Base-by-base conservation (phyloP, 2,797 vertebrate species). In the Acestrorhynchus altus region DNA sequence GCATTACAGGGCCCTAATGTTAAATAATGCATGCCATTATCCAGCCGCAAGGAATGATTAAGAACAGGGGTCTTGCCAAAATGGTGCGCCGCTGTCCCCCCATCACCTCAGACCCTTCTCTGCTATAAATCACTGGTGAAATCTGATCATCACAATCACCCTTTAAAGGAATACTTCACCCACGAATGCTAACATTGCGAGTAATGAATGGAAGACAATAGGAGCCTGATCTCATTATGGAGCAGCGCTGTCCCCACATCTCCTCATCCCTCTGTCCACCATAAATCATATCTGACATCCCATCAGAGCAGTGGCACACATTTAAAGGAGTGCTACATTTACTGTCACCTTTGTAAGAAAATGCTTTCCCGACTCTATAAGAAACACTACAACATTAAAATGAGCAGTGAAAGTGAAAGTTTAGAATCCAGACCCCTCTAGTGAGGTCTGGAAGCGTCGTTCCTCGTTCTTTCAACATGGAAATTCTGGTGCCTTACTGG, bases 21-120 rank as follows among this genome's bases (percentile, higher is more conserved):
- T 86, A 81, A 85, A 86, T 85, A 86, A 86, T 86, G 80, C 85
- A 86, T 82, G 80, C 77, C 67, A 76, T 85, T 85, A 83, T 76
- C 81, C 74, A 77, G 82, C 76, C 75, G 70, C 40, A 8, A 81
- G 81, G 80, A 82, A 81, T 85, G 80, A 86, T 85, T 86, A 82
- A 76, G 78, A 81, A 72, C 61, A 61, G 15, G 63, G 74, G 73
- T 74, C 70, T 73, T 51, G 75, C 76, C 78, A 76, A 80, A 74
- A 80, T 71, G 68, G 77, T 73, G 76, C 46, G 61, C 46, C 52
- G 72, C 61, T 79, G 71, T 72, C 77, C 46, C 68, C 60, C 65
- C 75, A 40, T 82, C 82, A 82, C 76, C 82, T 68, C 82, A 47
- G 57, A 46, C 42, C 66, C 15, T 52, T 73, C 42, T 66, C 60